phyloP scores from a whole-genome alignment of 1,140 invertebrate genomes.

The Drosophila nigromelanica region DNA sequence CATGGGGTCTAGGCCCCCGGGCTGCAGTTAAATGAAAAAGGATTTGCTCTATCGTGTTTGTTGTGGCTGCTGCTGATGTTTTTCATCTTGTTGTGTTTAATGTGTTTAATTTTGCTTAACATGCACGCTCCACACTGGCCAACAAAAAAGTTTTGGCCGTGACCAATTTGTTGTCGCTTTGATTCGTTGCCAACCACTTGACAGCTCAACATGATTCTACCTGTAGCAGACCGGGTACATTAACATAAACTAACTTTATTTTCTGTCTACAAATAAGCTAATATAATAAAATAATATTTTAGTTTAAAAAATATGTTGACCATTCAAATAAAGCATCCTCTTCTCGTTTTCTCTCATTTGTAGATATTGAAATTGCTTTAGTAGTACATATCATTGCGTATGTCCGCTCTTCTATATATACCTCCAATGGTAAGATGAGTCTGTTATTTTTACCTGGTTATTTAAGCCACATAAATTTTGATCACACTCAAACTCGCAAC shows the following conservation, averaged over 20 bases:
- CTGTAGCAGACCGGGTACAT: neutral
- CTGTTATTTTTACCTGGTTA: too few relatives aligned
- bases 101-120: slow-evolving; percentile 75
- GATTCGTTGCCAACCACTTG: slow-evolving; percentile 4
- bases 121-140: slow-evolving; percentile 30
- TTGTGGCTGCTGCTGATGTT: slow-evolving; percentile 8
- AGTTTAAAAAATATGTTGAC: too few relatives aligned
- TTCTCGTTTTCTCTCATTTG: neutral
- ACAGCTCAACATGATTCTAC: neutral
- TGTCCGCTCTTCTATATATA: too few relatives aligned
- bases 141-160: slow-evolving; percentile 10
- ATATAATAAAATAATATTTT: too few relatives aligned
- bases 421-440: too few relatives aligned
- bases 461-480: too few relatives aligned
- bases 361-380: neutral
- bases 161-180: neutral
- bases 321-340: too few relatives aligned
- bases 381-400: too few relatives aligned
- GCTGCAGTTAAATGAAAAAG: slow-evolving; percentile 37
- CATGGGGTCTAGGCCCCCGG: slow-evolving; percentile 19
- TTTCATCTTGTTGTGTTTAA: slow-evolving; percentile 1
- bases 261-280: too few relatives aligned
- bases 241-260: too few relatives aligned
- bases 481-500: slow-evolving; percentile 19
- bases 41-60: slow-evolving; percentile 39